These are phyloP conservation scores for Loris lydekkerianus DNA, from an alignment of 2,797 vertebrate genomes.

Conservation along the genomic window DNA sequence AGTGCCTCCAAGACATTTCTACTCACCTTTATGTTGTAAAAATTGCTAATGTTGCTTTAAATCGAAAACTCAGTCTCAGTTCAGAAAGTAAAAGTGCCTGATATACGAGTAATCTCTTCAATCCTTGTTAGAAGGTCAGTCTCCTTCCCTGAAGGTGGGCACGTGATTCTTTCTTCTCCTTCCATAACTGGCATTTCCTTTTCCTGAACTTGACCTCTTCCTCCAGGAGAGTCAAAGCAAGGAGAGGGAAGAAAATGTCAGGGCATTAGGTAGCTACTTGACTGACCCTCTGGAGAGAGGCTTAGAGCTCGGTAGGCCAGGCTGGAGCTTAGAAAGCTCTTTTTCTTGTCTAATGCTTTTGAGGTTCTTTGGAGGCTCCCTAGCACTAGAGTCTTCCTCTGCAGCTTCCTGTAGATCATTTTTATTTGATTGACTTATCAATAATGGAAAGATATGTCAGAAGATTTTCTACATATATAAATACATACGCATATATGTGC, in stretches of 20 bases:
- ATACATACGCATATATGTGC: neutral
- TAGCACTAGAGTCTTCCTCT: neutral
- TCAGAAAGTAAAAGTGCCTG: neutral
- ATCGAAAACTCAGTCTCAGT: neutral
- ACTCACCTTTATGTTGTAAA: slow-evolving; percentile 14
- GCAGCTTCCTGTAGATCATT: neutral
- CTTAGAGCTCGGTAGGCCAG: neutral
- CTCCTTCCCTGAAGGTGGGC: neutral
- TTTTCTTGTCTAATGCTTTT: neutral
- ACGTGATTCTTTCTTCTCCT: neutral
- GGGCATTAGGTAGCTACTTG: neutral
- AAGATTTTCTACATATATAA: neutral
- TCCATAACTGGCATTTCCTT: neutral
- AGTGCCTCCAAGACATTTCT: neutral
- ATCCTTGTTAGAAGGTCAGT: neutral
- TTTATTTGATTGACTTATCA: neutral
- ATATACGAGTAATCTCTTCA: neutral
- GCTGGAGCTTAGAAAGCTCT: neutral
- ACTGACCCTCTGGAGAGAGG: neutral
- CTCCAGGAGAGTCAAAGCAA: neutral
- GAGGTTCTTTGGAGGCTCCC: neutral
- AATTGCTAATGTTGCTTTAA: slow-evolving; percentile 26
- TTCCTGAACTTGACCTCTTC: neutral
- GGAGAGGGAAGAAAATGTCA: neutral
- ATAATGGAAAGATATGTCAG: slow-evolving; percentile 6